A percentile compares a stretch with the other conserved stretches of the same genome.
These are phyloP conservation scores for Platycheirus rosarum DNA, from an alignment of 2,888 invertebrate genomes.

Conservation along the genomic window DNA sequence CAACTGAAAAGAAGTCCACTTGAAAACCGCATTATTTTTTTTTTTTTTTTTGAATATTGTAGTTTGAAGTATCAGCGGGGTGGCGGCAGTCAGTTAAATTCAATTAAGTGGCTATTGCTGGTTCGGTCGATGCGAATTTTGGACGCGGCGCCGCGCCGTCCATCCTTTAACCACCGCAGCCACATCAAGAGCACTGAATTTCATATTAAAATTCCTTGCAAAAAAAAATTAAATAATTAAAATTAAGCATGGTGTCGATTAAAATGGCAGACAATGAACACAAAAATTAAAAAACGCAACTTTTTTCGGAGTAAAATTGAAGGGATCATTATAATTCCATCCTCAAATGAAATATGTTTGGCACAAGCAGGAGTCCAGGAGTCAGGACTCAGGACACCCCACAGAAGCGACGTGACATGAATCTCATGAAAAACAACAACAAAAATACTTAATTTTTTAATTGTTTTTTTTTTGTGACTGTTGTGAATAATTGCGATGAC, in stretches of 20 bases:
- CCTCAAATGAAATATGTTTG: slow-evolving; percentile 1
- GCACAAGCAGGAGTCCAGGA: not conserved
- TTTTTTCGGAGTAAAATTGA: slow-evolving; percentile 1
- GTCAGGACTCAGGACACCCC: not conserved
- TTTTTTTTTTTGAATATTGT: slow-evolving; percentile 18
- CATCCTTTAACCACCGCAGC: not conserved
- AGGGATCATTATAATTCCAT: slow-evolving; percentile 12
- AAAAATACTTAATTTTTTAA: slow-evolving; percentile 29
- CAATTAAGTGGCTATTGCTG: slow-evolving; percentile 21
- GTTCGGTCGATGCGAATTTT: not conserved
- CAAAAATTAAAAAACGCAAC: slow-evolving; percentile 21
- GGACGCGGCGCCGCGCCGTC: too few relatives aligned
- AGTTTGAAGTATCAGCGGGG: slow-evolving; percentile 30
- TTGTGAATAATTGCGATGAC: slow-evolving; percentile 65
- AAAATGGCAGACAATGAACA: slow-evolving; percentile 28
- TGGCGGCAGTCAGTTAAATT: slow-evolving; percentile 11
- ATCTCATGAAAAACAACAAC: slow-evolving; percentile 16
- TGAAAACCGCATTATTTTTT: slow-evolving; percentile 10
- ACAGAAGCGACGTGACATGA: not conserved
- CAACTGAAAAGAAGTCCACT: slow-evolving; percentile 14
- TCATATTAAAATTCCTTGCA: not conserved
- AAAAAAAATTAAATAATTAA: slow-evolving; percentile 44
- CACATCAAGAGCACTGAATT: not conserved
- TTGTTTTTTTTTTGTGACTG: slow-evolving; percentile 39
- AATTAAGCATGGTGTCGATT: slow-evolving; percentile 47